Evolutionary conservation across 2,113 vertebrate genomes (phyloP).

Genomic region (Triplophysa rosa): DNA sequence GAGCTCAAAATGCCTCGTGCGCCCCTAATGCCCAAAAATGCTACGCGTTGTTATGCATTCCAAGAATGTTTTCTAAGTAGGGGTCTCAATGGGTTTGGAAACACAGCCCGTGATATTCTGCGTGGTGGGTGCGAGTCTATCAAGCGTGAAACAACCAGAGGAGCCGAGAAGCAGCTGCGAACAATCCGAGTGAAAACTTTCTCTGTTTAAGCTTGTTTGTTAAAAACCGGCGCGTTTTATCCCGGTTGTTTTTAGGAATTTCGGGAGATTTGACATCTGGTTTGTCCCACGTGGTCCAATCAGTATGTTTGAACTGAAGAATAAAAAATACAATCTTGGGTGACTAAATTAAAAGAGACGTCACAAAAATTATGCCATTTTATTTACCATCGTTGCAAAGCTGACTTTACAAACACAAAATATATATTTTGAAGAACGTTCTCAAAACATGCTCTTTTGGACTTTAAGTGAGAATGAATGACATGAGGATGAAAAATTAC

Average conservation of each 20-base stretch:
- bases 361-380: too few species aligned
- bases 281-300: not conserved
- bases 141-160: constrained; percentile 19
- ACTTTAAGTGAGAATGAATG: too few species aligned
- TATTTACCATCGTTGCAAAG: too few species aligned
- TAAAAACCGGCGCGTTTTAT: not conserved
- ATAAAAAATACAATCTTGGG: not conserved
- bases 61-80: not conserved
- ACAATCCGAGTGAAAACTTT: not conserved
- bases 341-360: too few species aligned
- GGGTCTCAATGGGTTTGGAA: not conserved
- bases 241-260: not conserved
- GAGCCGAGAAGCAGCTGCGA: not conserved
- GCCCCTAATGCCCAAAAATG: not conserved
- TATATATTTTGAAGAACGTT: too few species aligned
- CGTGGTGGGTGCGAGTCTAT: constrained; percentile 9
- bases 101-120: not conserved
- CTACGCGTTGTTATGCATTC: not conserved
- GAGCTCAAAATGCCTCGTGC: not conserved
- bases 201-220: not conserved
- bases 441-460: too few species aligned
- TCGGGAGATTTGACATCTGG: not conserved
- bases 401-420: too few species aligned
- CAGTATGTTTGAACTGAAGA: not conserved
- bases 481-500: too few species aligned